phyloP scores from a whole-genome alignment of 2,113 vertebrate genomes.

The Baryphthengus martii region DNA sequence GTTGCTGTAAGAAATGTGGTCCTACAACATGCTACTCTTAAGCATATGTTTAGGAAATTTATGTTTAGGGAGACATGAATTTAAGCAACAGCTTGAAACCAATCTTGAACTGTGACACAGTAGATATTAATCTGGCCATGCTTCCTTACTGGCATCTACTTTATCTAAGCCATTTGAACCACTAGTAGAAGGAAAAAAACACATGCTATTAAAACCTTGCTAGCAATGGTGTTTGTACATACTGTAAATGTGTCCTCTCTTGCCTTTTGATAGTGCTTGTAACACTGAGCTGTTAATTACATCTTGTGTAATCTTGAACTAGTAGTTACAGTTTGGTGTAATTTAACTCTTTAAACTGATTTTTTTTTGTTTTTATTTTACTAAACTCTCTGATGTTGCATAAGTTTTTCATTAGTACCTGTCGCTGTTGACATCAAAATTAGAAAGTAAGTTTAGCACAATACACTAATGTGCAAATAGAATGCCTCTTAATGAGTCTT shows the following conservation, averaged over 20 bases:
- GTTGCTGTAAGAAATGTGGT: background rate
- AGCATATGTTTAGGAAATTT: background rate
- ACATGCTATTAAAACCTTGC: background rate
- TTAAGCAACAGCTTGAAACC: background rate
- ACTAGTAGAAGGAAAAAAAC: background rate
- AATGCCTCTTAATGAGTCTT: slow-evolving; percentile 71
- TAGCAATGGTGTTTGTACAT: background rate
- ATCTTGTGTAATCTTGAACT: background rate
- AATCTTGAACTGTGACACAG: background rate
- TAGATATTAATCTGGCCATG: background rate
- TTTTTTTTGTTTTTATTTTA: slow-evolving; percentile 1
- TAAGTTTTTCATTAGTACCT: slow-evolving; percentile 61
- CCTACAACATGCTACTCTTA: background rate
- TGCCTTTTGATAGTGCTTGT: background rate
- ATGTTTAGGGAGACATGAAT: background rate
- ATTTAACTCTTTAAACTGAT: background rate
- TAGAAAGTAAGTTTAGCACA: slow-evolving; percentile 67
- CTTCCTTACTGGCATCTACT: background rate
- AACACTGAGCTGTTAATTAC: slow-evolving; percentile 1
- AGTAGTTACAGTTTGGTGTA: background rate
- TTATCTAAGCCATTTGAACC: background rate
- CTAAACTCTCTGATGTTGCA: slow-evolving; percentile 40
- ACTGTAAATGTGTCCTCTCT: background rate
- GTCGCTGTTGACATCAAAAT: slow-evolving; percentile 64
- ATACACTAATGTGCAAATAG: slow-evolving; percentile 43